A percentile compares a stretch with the other conserved stretches of the same genome.
Conservation (phyloP, 2,888 invertebrate genomes). For the Agrilus biguttatus region DNA sequence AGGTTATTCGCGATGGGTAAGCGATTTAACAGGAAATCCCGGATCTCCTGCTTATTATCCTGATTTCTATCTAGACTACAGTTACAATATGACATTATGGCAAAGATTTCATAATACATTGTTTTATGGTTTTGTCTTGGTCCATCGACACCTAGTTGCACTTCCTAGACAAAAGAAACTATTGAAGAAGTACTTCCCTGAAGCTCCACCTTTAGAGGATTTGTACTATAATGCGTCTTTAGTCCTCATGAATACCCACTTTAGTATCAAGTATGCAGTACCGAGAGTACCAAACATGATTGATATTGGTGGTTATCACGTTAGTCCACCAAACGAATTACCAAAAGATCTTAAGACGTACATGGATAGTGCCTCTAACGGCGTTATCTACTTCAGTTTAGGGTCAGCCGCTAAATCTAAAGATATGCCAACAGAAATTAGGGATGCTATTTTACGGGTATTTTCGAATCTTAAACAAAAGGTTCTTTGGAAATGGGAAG, state of each 20-base stretch:
- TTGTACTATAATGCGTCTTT: slow-evolving; percentile 17
- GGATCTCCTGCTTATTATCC: slow-evolving; percentile 13
- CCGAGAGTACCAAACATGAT: slow-evolving; percentile 40
- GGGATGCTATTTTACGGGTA: slow-evolving; percentile 37
- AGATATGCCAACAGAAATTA: slow-evolving; percentile 36
- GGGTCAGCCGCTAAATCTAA: slow-evolving; percentile 43
- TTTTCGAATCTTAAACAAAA: slow-evolving; percentile 45
- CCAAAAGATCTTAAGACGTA: slow-evolving; percentile 34
- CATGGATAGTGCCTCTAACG: slow-evolving; percentile 37
- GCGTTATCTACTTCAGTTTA: slow-evolving; percentile 43
- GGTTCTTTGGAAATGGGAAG: slow-evolving; percentile 58
- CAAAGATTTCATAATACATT: slow-evolving; percentile 14
- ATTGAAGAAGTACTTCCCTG: slow-evolving; percentile 16
- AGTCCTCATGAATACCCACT: slow-evolving; percentile 27
- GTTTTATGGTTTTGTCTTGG: slow-evolving; percentile 1
- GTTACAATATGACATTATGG: slow-evolving; percentile 13
- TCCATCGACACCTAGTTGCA: slow-evolving; percentile 3
- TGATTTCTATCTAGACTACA: slow-evolving; percentile 8
- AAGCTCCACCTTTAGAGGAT: slow-evolving; percentile 13
- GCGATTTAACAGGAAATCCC: slow-evolving; percentile 16
- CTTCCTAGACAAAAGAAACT: slow-evolving; percentile 7
- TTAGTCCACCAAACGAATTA: slow-evolving; percentile 16
- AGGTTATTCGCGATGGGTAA: slow-evolving; percentile 11
- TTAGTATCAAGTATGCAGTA: slow-evolving; percentile 33
- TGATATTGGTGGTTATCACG: slow-evolving; percentile 42